Percentiles rank a stretch among this genome's conserved stretches.
Conservation (phyloP, 92 coral and sea anemone genomes). For the Micromussa lordhowensis region DNA sequence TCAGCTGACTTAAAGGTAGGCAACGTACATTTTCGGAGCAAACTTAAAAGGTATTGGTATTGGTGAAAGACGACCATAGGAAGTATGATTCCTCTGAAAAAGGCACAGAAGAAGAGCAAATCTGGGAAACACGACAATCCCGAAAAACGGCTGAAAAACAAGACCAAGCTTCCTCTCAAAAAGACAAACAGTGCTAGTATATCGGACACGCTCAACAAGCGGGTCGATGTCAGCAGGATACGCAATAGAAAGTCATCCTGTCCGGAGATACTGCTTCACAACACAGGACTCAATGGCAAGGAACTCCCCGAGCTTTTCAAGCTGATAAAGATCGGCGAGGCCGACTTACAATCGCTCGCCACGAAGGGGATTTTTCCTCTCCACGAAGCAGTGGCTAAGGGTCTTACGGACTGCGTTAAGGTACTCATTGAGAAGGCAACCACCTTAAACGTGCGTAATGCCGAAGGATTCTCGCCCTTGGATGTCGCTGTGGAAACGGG, state of each 20-base stretch:
- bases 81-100: conserved; percentile 41
- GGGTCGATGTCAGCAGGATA: conserved; percentile 32
- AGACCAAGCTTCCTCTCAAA: conserved; percentile 11
- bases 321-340: conserved; percentile 77
- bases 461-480: conserved; percentile 73
- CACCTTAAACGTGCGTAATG: conserved; percentile 61
- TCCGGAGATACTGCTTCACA: conserved; percentile 78
- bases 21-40: not conserved
- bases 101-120: conserved; percentile 40
- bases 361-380: conserved; percentile 74
- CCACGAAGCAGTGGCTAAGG: conserved; percentile 76
- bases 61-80: not conserved
- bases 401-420: conserved; percentile 63
- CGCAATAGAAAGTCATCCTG: conserved; percentile 69
- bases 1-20: not conserved
- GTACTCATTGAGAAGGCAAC: conserved; percentile 65
- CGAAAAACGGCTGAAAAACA: conserved; percentile 45
- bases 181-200: conserved; percentile 4
- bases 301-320: conserved; percentile 74
- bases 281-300: conserved; percentile 64
- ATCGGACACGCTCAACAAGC: conserved; percentile 46
- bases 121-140: conserved; percentile 38
- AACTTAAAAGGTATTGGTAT: not conserved
- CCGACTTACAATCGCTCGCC: conserved; percentile 72
- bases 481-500: conserved; percentile 80